Conservation (phyloP, 2,888 invertebrate genomes). For the Cryptocephalus moraei region DNA sequence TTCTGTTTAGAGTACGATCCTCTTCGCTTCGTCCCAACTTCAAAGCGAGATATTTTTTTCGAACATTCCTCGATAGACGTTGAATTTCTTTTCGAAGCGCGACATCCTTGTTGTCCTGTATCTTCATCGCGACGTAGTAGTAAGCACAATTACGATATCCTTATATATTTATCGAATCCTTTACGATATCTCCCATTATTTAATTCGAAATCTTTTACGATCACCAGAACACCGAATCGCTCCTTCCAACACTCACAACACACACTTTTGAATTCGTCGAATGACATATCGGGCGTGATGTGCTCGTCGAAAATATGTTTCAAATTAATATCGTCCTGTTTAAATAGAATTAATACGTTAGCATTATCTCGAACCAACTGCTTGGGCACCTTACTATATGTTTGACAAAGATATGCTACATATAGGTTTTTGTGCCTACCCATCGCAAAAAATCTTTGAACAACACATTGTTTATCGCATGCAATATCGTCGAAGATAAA, state of each 20-base stretch:
- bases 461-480: background rate
- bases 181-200: constrained; percentile 3
- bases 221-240: background rate
- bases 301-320: constrained; percentile 6
- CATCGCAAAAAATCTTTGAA: background rate
- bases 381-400: constrained; percentile 4
- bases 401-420: constrained; percentile 3
- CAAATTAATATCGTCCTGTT: constrained; percentile 13
- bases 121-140: too few species aligned
- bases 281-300: constrained; percentile 3
- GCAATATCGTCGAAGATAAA: constrained; percentile 5
- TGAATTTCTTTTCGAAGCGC: too few species aligned
- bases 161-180: constrained; percentile 7
- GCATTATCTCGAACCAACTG: background rate
- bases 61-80: too few species aligned
- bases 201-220: constrained; percentile 2
- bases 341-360: constrained; percentile 19
- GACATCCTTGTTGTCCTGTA: too few species aligned
- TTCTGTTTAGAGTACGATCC: too few species aligned
- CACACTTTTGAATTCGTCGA: constrained; percentile 4
- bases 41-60: too few species aligned
- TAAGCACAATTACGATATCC: background rate
- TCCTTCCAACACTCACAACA: constrained; percentile 2
- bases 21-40: too few species aligned
- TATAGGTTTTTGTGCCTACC: constrained; percentile 1